These are phyloP conservation scores for Athripsodes cinereus DNA, from an alignment of 2,888 invertebrate species.

Conservation along the genomic window DNA sequence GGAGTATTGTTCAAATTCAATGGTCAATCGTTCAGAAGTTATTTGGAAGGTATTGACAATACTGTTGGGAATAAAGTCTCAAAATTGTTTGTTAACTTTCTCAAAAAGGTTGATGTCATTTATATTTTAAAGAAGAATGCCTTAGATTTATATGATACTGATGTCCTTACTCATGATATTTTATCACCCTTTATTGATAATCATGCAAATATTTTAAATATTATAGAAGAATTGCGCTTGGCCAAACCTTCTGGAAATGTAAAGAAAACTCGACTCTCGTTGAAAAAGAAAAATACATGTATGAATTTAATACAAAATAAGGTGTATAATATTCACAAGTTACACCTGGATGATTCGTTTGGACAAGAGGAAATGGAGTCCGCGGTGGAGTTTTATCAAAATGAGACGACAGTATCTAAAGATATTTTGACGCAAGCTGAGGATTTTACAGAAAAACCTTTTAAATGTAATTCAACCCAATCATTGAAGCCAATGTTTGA, in stretches of 20 bases:
- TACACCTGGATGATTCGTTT: neutral
- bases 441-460: neutral
- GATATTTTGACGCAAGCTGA: too few species aligned
- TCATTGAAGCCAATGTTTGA: neutral
- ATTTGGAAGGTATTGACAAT: conserved; percentile 40
- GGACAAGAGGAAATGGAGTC: neutral
- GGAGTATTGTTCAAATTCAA: conserved; percentile 14
- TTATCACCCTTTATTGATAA: conserved; percentile 44
- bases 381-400: neutral
- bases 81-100: conserved; percentile 38
- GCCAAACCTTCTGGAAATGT: conserved; percentile 33
- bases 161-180: conserved; percentile 46
- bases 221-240: neutral
- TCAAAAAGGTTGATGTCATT: conserved; percentile 44
- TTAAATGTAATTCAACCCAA: neutral
- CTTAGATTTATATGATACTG: conserved; percentile 44
- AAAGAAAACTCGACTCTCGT: conserved; percentile 29
- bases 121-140: conserved; percentile 43
- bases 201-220: conserved; percentile 38
- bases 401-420: neutral
- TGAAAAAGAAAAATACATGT: too few species aligned
- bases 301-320: too few species aligned
- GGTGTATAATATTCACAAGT: neutral
- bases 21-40: conserved; percentile 7
- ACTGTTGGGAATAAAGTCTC: conserved; percentile 41